Conservation (phyloP, 2,113 vertebrate genomes). For the Riparia riparia region DNA sequence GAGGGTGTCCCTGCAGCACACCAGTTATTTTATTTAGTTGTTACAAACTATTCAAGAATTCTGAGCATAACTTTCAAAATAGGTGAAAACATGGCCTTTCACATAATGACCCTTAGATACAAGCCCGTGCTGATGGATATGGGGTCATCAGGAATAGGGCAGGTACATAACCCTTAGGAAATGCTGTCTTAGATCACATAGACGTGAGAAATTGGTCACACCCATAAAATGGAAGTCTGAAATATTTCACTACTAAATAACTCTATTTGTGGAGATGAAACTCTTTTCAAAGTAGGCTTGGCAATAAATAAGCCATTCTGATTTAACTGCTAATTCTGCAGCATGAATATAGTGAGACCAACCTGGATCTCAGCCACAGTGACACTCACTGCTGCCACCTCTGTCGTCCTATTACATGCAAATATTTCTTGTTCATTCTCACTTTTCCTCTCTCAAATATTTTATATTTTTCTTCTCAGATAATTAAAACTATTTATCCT, state of each 20-base stretch:
- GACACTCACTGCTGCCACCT: rapidly evolving
- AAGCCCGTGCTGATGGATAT: neutral
- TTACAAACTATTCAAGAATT: neutral
- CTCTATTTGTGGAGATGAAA: neutral
- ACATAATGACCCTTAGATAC: neutral
- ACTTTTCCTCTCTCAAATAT: neutral
- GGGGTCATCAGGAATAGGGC: neutral
- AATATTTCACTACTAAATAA: neutral
- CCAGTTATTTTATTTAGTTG: neutral
- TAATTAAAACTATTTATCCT: neutral
- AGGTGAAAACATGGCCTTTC: neutral
- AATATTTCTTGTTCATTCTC: neutral
- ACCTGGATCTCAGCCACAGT: neutral
- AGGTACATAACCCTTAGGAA: neutral
- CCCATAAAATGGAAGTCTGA: neutral
- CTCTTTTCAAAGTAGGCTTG: neutral
- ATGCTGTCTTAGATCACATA: rapidly evolving
- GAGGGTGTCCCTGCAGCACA: neutral
- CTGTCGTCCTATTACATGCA: rapidly evolving
- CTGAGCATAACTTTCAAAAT: neutral
- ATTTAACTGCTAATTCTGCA: neutral
- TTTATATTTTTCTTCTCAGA: neutral
- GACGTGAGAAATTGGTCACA: neutral
- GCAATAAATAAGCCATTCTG: neutral
- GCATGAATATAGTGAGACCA: neutral